Conservation (phyloP, 2,113 vertebrate genomes). For the Catharus minimus region DNA sequence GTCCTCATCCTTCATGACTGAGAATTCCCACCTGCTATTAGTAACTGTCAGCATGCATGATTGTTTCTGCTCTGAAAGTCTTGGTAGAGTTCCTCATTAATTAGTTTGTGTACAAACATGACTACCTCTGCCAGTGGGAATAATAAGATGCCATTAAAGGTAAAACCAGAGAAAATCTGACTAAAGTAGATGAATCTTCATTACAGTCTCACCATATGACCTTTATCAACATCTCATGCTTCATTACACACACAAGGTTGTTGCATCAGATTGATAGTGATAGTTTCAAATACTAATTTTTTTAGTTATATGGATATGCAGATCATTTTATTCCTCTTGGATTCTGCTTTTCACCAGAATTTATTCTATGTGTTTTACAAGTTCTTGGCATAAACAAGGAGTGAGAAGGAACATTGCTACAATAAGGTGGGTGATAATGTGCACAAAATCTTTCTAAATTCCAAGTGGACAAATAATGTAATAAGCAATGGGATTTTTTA, state of each 20-base stretch:
- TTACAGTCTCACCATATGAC: conserved; percentile 26
- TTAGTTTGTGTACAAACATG: conserved; percentile 65
- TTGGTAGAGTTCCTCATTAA: conserved; percentile 59
- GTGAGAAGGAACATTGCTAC: neutral
- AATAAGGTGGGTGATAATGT: neutral
- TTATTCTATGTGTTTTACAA: neutral
- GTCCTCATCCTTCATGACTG: conserved; percentile 32
- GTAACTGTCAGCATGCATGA: conserved; percentile 59
- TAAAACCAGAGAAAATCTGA: conserved; percentile 23
- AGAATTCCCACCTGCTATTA: conserved; percentile 65
- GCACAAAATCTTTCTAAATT: neutral
- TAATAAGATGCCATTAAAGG: conserved; percentile 42
- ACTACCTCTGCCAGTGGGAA: conserved; percentile 45
- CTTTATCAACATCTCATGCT: conserved; percentile 53
- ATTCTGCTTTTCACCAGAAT: neutral
- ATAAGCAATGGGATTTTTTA: neutral
- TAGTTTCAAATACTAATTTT: neutral
- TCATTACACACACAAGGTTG: conserved; percentile 43
- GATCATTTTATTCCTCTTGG: neutral
- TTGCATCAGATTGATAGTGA: neutral
- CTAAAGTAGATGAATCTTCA: conserved; percentile 45
- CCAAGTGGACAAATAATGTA: neutral
- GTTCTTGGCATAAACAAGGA: neutral
- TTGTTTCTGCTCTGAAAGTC: conserved; percentile 48
- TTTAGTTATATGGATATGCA: neutral